phyloP scores from a whole-genome alignment of 2,888 invertebrate genomes.

The Ochlodes sylvanus region DNA sequence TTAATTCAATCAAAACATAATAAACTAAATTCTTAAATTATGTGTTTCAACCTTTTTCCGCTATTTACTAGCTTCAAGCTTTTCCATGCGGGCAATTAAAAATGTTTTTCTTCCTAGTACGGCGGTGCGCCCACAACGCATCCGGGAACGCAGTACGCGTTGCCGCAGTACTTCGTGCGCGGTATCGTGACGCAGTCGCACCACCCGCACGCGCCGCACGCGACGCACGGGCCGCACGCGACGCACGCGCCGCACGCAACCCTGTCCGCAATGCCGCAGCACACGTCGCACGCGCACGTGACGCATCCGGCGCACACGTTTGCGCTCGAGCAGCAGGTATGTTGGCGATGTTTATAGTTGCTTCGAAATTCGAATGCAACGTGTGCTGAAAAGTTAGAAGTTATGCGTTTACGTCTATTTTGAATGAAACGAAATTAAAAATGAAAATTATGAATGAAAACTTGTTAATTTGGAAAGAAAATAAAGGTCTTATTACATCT shows the following conservation, averaged over 20 bases:
- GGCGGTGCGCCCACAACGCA: slow-evolving; percentile 77
- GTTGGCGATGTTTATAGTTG: slow-evolving; percentile 46
- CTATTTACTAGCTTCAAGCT: no score
- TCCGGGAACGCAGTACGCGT: slow-evolving; percentile 80
- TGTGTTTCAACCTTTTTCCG: no score
- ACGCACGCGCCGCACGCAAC: slow-evolving; percentile 57
- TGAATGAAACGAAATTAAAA: no score
- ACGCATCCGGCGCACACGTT: slow-evolving; percentile 52
- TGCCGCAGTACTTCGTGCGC: slow-evolving; percentile 82
- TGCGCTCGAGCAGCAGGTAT: slow-evolving; percentile 20
- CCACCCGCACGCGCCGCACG: slow-evolving; percentile 59
- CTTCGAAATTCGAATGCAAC: no score
- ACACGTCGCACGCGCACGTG: slow-evolving; percentile 56
- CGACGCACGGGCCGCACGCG: slow-evolving; percentile 54
- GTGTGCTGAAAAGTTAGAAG: no score
- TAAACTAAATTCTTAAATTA: no score
- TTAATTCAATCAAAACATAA: no score
- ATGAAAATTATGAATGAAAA: no score
- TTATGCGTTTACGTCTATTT: no score
- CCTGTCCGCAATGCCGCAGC: slow-evolving; percentile 51
- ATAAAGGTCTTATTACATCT: no score
- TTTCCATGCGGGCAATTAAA: no score
- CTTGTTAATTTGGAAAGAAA: no score
- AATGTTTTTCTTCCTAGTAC: slow-evolving; percentile 55
- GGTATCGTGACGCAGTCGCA: slow-evolving; percentile 67